Percentiles rank a stretch among this genome's conserved stretches.
Conservation (phyloP, 2,113 vertebrate genomes). For the Tachysurus fulvidraco region DNA sequence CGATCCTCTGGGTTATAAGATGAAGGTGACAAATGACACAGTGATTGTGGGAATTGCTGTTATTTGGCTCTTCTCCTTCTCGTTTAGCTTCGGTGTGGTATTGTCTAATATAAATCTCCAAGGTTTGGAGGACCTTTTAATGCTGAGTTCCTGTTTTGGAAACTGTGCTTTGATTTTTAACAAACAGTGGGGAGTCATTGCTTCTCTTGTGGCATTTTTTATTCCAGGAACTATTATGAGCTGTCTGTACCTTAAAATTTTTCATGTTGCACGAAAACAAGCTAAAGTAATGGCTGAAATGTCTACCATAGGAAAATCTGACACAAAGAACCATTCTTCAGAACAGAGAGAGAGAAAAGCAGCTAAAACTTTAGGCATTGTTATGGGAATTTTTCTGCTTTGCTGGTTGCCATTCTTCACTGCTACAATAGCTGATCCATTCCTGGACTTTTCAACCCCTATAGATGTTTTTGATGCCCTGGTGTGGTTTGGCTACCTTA, state of each 20-base stretch:
- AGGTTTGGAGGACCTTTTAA: constrained; percentile 26
- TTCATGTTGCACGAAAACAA: constrained; percentile 46
- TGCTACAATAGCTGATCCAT: constrained; percentile 19
- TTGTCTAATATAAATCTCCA: constrained; percentile 25
- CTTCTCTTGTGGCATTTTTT: constrained; percentile 37
- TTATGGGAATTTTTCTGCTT: constrained; percentile 50
- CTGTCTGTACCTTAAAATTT: constrained; percentile 48
- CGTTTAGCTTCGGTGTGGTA: constrained; percentile 39
- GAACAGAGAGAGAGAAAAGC: constrained; percentile 49
- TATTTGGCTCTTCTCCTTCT: constrained; percentile 47
- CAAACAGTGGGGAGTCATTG: constrained; percentile 40
- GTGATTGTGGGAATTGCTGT: constrained; percentile 35
- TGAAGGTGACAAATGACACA: constrained; percentile 33
- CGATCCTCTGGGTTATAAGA: constrained; percentile 45
- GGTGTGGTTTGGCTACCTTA: constrained; percentile 50
- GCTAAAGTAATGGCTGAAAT: constrained; percentile 42
- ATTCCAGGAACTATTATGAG: constrained; percentile 47
- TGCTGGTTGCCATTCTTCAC: constrained; percentile 50
- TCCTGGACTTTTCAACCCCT: constrained; percentile 37
- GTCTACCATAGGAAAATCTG: not conserved
- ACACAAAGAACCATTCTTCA: constrained; percentile 1
- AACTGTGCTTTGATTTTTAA: constrained; percentile 48
- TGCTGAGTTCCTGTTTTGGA: constrained; percentile 39
- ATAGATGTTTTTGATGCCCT: constrained; percentile 39
- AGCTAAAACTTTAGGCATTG: constrained; percentile 49